Evolutionary conservation across 2,113 vertebrate genomes (phyloP).

Genomic region (Poecilia latipinna): DNA sequence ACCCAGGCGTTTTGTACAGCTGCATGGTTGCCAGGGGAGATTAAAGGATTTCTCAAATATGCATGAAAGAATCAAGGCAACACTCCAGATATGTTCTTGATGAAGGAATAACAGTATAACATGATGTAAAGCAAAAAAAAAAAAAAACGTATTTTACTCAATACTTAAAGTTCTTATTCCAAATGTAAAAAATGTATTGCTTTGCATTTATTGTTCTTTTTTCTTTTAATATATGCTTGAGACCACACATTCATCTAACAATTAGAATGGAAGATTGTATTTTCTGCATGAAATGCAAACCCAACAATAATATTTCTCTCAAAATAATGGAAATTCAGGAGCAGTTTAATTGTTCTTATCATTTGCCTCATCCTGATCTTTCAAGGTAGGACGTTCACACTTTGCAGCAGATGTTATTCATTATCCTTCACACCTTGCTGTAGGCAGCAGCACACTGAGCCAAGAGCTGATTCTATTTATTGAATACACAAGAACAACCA

Average conservation of each 20-base stretch:
- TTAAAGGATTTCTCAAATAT: no score
- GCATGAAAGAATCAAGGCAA: no score
- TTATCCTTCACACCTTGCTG: conserved; percentile 60
- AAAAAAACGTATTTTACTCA: no score
- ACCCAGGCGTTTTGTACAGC: no score
- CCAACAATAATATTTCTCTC: neutral
- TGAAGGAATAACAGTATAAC: no score
- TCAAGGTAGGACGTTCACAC: conserved; percentile 33
- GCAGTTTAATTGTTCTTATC: conserved; percentile 13
- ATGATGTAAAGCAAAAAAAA: no score
- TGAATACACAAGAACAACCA: conserved; percentile 62
- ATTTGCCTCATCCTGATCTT: conserved; percentile 23
- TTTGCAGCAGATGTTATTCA: conserved; percentile 65
- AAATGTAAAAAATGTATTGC: neutral
- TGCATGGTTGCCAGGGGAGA: no score
- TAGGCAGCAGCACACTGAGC: conserved; percentile 42
- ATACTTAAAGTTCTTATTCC: no score
- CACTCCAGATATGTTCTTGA: no score
- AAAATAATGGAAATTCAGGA: conserved; percentile 1
- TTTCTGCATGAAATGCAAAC: conserved; percentile 8
- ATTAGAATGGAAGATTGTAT: neutral
- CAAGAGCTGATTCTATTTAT: conserved; percentile 54
- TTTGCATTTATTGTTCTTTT: neutral
- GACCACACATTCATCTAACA: no score
- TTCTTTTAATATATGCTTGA: neutral